Percentiles rank a stretch among this genome's conserved stretches.
These are phyloP conservation scores for Hyposoter didymator DNA, from an alignment of 2,888 invertebrate species.

Conservation along the genomic window DNA sequence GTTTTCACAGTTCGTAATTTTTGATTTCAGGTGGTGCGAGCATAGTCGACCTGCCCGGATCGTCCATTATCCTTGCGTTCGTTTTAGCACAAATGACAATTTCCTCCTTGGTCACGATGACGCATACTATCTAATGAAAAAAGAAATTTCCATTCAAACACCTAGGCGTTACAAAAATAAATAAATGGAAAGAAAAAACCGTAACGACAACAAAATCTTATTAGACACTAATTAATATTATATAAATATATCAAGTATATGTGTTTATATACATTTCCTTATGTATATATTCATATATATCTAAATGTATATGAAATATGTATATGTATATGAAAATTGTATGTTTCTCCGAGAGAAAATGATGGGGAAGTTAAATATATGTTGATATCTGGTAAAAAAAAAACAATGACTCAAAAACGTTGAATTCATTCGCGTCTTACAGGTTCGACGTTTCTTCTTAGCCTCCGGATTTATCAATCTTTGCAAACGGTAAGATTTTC, in stretches of 20 bases:
- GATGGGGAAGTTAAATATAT: conserved; percentile 60
- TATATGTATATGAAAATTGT: conserved; percentile 64
- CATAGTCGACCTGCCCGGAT: conserved; percentile 53
- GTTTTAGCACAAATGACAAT: conserved; percentile 50
- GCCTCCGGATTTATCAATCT: not conserved
- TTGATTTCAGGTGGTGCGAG: conserved; percentile 65
- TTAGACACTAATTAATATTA: conserved; percentile 65
- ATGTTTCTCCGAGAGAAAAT: conserved; percentile 54
- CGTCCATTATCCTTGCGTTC: conserved; percentile 62
- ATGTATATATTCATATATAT: conserved; percentile 39
- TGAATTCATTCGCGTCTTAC: not conserved
- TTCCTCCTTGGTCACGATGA: conserved; percentile 56
- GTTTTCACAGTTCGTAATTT: conserved; percentile 40
- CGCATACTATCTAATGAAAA: conserved; percentile 51
- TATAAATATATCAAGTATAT: conserved; percentile 58
- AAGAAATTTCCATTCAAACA: conserved; percentile 17
- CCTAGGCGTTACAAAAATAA: conserved; percentile 34
- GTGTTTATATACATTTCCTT: conserved; percentile 33
- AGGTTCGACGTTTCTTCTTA: not conserved
- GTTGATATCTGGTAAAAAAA: conserved; percentile 66
- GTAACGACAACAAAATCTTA: conserved; percentile 50
- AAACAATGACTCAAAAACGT: not conserved
- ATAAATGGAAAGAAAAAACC: conserved; percentile 15
- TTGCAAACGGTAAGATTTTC: not conserved
- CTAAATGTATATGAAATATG: conserved; percentile 59